phyloP scores from a whole-genome alignment of 2,113 vertebrate species.

The Psittacara wagleri region DNA sequence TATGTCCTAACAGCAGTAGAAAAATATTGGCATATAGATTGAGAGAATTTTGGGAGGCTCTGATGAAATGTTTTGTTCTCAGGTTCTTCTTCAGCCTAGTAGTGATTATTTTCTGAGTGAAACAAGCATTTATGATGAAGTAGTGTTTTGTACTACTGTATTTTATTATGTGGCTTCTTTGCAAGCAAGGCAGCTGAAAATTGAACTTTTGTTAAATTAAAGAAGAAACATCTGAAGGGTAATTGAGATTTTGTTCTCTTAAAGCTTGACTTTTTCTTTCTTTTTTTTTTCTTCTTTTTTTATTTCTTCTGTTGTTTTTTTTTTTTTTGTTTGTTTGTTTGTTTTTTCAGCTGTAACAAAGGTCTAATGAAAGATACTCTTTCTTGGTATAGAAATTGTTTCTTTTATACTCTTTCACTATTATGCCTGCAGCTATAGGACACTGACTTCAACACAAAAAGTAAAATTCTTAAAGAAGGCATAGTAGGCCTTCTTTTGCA shows the following conservation, averaged over 20 bases:
- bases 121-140: background rate
- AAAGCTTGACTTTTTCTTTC: background rate
- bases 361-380: background rate
- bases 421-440: background rate
- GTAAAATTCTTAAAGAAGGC: background rate
- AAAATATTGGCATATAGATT: background rate
- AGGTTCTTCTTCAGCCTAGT: background rate
- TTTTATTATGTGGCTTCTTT: background rate
- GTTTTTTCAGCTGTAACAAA: background rate
- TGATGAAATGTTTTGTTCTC: background rate
- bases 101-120: background rate
- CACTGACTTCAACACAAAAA: background rate
- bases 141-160: background rate
- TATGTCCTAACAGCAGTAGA: background rate
- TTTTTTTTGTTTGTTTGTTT: too few species aligned
- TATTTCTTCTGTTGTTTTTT: rapidly evolving
- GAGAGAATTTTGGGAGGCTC: background rate
- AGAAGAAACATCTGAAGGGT: background rate
- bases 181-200: background rate
- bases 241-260: background rate
- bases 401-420: background rate
- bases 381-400: background rate
- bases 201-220: background rate
- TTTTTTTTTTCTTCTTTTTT: background rate
- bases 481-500: background rate